Conservation (phyloP, 2,888 invertebrate genomes). For the Chymomyza fuscimana region DNA sequence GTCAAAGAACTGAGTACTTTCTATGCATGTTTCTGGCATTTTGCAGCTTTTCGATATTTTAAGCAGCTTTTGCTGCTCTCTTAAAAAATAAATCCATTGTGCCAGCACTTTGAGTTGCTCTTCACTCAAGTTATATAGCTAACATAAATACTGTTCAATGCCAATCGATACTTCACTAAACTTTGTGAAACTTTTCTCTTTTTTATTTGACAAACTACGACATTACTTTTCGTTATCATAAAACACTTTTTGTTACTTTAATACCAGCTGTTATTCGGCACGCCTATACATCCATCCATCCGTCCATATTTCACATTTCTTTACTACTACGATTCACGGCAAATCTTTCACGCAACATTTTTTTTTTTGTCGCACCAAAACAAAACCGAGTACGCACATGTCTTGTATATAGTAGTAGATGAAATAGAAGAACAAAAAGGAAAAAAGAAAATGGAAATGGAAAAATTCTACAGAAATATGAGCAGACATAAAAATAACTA, state of each 20-base stretch:
- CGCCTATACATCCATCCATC: neutral
- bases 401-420: neutral
- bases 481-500: slow-evolving; percentile 37
- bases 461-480: slow-evolving; percentile 22
- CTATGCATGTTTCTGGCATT: neutral
- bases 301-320: neutral
- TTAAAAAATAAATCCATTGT: neutral
- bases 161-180: neutral
- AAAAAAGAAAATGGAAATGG: neutral
- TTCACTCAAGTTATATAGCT: neutral
- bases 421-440: slow-evolving; percentile 4
- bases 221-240: neutral
- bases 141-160: neutral
- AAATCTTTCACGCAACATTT: slow-evolving; percentile 16
- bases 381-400: slow-evolving; percentile 13
- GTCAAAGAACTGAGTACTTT: too few relatives aligned
- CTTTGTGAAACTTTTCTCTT: neutral
- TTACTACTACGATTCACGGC: slow-evolving; percentile 1
- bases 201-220: neutral
- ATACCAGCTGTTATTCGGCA: neutral
- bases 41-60: neutral
- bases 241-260: neutral
- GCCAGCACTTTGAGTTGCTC: neutral
- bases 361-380: slow-evolving; percentile 5
- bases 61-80: neutral